Evolutionary conservation across 2,888 invertebrate species (phyloP).

Genomic region (Meganola albula): DNA sequence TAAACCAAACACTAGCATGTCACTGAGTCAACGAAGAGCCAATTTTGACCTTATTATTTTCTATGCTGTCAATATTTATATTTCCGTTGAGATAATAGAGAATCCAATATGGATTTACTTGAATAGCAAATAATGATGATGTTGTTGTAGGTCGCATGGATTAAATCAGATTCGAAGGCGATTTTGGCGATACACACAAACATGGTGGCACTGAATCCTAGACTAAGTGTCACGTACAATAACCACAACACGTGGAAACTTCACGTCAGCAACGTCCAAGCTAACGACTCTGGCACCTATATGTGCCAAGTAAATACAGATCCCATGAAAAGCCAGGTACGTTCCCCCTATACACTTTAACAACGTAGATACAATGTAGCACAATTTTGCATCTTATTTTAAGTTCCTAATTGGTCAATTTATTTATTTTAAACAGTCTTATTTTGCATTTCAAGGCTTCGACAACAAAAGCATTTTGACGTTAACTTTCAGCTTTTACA

Average conservation of each 20-base stretch:
- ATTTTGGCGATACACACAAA: conserved; percentile 93
- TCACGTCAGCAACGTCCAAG: conserved; percentile 92
- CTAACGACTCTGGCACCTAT: conserved; percentile 94
- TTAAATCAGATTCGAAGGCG: conserved; percentile 93
- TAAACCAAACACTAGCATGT: conserved; percentile 9
- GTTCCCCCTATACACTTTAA: conserved; percentile 17
- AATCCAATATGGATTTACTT: conserved; percentile 23
- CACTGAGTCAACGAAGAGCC: conserved; percentile 14
- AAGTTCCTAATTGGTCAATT: no score
- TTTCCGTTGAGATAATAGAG: conserved; percentile 18
- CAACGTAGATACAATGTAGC: not conserved
- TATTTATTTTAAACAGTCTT: no score
- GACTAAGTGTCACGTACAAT: conserved; percentile 92
- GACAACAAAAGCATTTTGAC: no score
- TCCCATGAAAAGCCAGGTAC: conserved; percentile 92
- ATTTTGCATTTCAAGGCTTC: no score
- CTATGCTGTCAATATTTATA: conserved; percentile 20
- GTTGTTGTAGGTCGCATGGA: conserved; percentile 88
- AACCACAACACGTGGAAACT: conserved; percentile 96
- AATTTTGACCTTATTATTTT: conserved; percentile 18
- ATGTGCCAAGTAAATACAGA: conserved; percentile 97
- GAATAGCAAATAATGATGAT: conserved; percentile 20
- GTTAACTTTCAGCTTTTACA: no score
- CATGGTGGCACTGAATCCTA: conserved; percentile 92
- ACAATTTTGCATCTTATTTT: no score